Base-by-base conservation (phyloP, 2,797 vertebrate species). In the Molossus alvarezi region DNA sequence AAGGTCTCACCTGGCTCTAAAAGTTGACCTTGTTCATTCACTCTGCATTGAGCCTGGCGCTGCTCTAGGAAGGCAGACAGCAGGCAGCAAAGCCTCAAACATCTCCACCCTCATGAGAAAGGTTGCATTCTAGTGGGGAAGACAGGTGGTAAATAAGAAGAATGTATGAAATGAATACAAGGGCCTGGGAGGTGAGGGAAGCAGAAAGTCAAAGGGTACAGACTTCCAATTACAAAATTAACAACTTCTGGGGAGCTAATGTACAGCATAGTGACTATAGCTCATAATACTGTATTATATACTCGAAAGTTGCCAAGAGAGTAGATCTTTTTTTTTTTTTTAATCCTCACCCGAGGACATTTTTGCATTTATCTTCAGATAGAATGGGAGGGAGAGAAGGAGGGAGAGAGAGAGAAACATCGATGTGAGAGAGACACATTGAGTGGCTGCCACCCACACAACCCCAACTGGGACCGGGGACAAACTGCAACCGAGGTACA, bases 11-110 rank as follows among this genome's bases (percentile, higher is more conserved):
- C 33, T 67, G 51, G n/a, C 51, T 88, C 91, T 91, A 57, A 76
- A 94, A 86, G 33, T 17, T 58, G 48, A 72, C 64, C 20, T 90
- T 69, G 11, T 86, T 90, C n/a, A 80, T 33, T 60, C 67, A 60
- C 41, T 37, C 23, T 18, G 6, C 48, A 88, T 15, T 77, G 72
- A 80, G 21, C 62, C 80, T 20, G 7, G 60, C 15, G n/a, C 37
- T 58, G 41, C 27, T 76, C 64, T 60, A 18, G 20, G 20, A 58
- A 90, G 55, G 76, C n/a, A 93, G 9, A 25, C 6, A 79, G 14
- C 33, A 80, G 53, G 72, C 27, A 10, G 45, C 53, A 80, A 75
- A 80, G 45, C 45, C 18, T 75, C 23, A 58, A 53, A 80, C 11
- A 7, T 79, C 64, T 83, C 71, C 60, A 62, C 27, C 3, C 0